Evolutionary conservation across 2,797 vertebrate genomes (phyloP).

Genomic region (Crocidura indochinensis): DNA sequence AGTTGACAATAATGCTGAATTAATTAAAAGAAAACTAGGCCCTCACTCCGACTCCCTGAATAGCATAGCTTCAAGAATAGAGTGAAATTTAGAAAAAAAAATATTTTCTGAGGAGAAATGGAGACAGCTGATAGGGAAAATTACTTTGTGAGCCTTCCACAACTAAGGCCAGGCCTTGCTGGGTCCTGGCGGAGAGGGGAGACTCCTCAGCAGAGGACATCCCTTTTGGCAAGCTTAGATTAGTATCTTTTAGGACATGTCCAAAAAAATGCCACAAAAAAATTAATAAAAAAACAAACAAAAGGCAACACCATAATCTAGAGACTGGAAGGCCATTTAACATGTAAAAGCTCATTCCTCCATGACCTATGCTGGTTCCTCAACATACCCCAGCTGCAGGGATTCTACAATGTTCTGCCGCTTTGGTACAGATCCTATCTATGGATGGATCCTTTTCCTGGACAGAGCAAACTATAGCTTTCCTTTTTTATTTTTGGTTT

Average conservation of each 20-base stretch:
- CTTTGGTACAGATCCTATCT: neutral
- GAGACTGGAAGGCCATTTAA: neutral
- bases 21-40: neutral
- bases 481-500: neutral
- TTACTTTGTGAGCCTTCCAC: neutral
- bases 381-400: neutral
- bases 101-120: conserved; percentile 16
- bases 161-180: neutral
- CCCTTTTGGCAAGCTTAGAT: neutral
- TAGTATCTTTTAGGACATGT: neutral
- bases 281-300: too few relatives aligned
- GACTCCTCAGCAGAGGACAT: too few relatives aligned
- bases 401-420: neutral
- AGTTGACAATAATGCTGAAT: neutral
- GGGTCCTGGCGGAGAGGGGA: too few relatives aligned
- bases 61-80: conserved; percentile 15
- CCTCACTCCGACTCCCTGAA: neutral
- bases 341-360: too few relatives aligned
- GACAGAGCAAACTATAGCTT: neutral
- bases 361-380: neutral
- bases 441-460: neutral
- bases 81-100: neutral
- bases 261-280: too few relatives aligned
- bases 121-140: neutral
- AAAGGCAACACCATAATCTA: neutral